Base-by-base conservation (phyloP, 2,797 vertebrate species). In the Tamandua tetradactyla region DNA sequence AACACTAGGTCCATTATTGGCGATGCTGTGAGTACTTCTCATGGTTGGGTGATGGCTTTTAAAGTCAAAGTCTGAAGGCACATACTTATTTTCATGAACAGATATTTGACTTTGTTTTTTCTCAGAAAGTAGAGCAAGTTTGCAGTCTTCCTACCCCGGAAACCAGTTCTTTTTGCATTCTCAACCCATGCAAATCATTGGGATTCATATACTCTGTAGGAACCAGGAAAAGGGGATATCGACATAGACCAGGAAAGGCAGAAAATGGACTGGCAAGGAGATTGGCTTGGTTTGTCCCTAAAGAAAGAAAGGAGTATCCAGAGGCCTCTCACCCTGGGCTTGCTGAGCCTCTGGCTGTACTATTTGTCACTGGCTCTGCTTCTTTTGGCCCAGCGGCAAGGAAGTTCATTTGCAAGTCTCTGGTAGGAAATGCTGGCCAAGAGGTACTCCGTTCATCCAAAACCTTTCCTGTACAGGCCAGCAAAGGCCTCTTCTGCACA, bases 91-190 rank as follows among this genome's bases (percentile, higher is more conserved):
- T 87, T 93, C 61, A 82, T 64, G 27, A 91, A 66, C 61, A 93
- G 87, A 94, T 91, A 81, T 91, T 85, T 87, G 87, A 55, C 49
- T 61, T 91, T 59, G 57, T 0, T 55, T 92, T 93, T 80, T 66
- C 82, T 88, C 86, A 47, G 40, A 37, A 47, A 82, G 44, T 57
- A 87, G 23, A 82, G 52, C 87, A 64, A n/a, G 92, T 82, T 17
- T 95, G 18, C 57, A 25, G 40, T 74, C 55, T 94, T 5, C 75
- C 42, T 59, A 18, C 57, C 32, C 44, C n/a, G 18, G 17, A 57
- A 64, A 13, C 27, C 47, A 68, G 15, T 27, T 57, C 32, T 37
- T 69, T 72, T 37, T 30, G 18, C 22, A 4, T 74, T 47, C 72
- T 93, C 74, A 59, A 49, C 68, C 32, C 74, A 47, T 14, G 25